Base-by-base conservation (phyloP, 2,113 vertebrate species). In the Fregetta grallaria region DNA sequence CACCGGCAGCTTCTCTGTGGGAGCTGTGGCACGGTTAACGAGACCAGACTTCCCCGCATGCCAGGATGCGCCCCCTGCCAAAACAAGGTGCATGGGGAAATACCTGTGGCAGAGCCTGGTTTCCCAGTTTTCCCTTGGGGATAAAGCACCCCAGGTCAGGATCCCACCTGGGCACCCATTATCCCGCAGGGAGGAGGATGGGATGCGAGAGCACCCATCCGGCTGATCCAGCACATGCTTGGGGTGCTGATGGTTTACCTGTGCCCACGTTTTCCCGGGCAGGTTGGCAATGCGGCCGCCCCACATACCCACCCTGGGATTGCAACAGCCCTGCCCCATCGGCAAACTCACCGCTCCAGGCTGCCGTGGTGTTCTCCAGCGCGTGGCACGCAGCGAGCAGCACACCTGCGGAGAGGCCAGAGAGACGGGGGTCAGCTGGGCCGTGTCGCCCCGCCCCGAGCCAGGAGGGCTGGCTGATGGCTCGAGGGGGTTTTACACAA, bases 361-460 rank as follows among this genome's bases (percentile, higher is more conserved):
- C 76, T 1, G 75, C 88, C 3, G 94, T 95, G 49, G 89, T 82
- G 92, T 95, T 92, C 38, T 95, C 94, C 94, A 92, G 85, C 0
- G 94, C 94, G 4, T 94, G 94, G 81, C 94, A 94, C 7, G n/a
- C 55, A 6, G 94, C 59, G 25, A 94, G 71, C 80, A 95, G 89
- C 85, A 95, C 66, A 44, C 92, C 94, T 95, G 73, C 0, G 22
- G 71, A 63, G 55, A 56, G 56, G 30, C 11, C 72, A 55, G 83
- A 61, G 50, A 42, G 50, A 16, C 0, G 10, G 38, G 22, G 61
- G 38, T 82, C 53, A 82, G 79, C 44, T 9, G 6, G 8, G 3
- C 4, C 30, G 15, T 0, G 18, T 9, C 15, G 38, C 21, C 47
- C 47, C 32, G 3, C 47, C 65, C 55, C 29, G 15, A 27, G 50